Evolutionary conservation across 2,113 vertebrate species (phyloP), one percentile per base, ranked within the genome.

Genomic region (Paramisgurnus dabryanus): DNA sequence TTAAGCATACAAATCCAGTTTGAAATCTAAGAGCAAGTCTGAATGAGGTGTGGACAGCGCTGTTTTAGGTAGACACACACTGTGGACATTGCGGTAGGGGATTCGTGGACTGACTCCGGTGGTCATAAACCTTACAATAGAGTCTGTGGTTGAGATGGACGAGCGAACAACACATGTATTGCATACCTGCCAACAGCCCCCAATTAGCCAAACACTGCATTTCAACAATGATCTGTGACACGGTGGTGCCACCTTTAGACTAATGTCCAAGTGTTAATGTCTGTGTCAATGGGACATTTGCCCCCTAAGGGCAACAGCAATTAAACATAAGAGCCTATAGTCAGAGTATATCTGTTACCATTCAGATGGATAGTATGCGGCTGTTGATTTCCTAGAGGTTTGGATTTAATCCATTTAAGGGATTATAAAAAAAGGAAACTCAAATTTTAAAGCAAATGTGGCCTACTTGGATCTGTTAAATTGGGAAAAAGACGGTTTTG

Each of bases 221-320:
- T 67, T 61, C 17, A n/a, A 40, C 64, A 76, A 17, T 12, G 50
- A 47, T 41, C 63, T 18, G 15, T 60, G 64, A 55, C 73, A 65
- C 45, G 43, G 11, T 22, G 10, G 34, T 63, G 40, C 27, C 61
- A 78, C 39, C 50, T 72, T 34, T 65, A 49, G 67, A 57, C 67
- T 11, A 17, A 69, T 55, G 49, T 77, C 76, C 7, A 4, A 57
- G 72, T 10, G 65, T 71, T 68, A 78, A 57, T 53, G 74, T 58
- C 7, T 68, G 57, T 63, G 67, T 70, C 55, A 70, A 76, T 40
- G 39, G 27, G 43, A 5, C 71, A 13, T 66, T 70, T 71, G 34
- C 69, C 18, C 41, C 55, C 61, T 5, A 65, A 22, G 40, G 65
- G 49, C 40, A 39, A 18, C 6, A 66, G 11, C 63, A 7, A 8